Evolutionary conservation across 2,888 invertebrate species (phyloP).

Genomic region (Lypha dubia): DNA sequence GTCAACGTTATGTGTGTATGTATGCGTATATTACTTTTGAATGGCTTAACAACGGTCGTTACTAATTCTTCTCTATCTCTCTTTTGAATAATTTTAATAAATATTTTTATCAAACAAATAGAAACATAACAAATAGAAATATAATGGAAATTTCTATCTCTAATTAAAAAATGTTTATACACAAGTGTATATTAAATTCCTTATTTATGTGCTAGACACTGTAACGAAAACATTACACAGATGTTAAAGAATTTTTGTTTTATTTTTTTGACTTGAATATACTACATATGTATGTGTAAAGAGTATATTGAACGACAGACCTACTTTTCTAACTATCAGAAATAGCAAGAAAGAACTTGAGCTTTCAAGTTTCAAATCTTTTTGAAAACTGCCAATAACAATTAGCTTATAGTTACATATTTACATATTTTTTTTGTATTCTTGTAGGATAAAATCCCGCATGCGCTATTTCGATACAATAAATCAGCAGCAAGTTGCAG

Average conservation of each 20-base stretch:
- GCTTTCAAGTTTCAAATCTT: conserved; percentile 27
- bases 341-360: conserved; percentile 47
- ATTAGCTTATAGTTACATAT: background rate
- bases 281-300: conserved; percentile 18
- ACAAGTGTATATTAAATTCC: too few species aligned
- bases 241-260: background rate
- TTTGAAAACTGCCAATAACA: conserved; percentile 14
- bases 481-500: conserved; percentile 32
- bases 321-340: conserved; percentile 51
- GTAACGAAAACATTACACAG: too few species aligned
- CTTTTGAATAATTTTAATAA: too few species aligned
- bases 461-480: background rate
- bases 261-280: background rate
- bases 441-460: conserved; percentile 30
- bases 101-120: too few species aligned
- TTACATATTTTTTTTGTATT: background rate
- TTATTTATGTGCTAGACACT: too few species aligned
- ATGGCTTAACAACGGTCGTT: too few species aligned
- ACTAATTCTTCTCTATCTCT: too few species aligned
- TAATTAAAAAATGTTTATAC: too few species aligned
- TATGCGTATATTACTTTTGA: too few species aligned
- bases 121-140: too few species aligned
- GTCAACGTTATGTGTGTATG: too few species aligned
- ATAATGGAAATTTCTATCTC: too few species aligned
- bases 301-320: conserved; percentile 53